These are phyloP conservation scores for Drosophila chauvacae DNA, from an alignment of 1,140 invertebrate species.

Conservation along the genomic window DNA sequence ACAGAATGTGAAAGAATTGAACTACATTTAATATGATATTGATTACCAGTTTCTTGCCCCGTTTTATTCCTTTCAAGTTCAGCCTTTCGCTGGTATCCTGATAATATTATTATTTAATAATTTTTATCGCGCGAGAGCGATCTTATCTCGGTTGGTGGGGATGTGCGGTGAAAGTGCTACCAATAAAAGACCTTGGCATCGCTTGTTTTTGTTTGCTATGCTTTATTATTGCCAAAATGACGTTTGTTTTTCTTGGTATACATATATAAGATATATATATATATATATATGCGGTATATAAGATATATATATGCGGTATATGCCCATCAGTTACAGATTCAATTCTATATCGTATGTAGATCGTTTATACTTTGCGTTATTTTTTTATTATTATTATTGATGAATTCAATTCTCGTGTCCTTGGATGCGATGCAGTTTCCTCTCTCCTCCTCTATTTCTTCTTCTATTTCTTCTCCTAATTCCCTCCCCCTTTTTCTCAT, in stretches of 20 bases:
- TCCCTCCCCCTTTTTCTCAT: constrained; percentile 16
- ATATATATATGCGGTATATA: constrained; percentile 38
- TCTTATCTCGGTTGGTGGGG: not conserved
- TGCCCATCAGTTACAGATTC: constrained; percentile 68
- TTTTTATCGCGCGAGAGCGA: not conserved
- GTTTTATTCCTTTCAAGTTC: no score
- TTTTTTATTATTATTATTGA: constrained; percentile 43
- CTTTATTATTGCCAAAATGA: constrained; percentile 81
- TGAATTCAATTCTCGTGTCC: constrained; percentile 57
- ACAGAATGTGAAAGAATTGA: not conserved
- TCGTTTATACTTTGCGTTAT: constrained; percentile 29
- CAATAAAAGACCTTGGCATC: constrained; percentile 6
- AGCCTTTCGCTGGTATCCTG: not conserved
- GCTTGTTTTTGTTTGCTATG: constrained; percentile 62
- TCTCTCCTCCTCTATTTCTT: not conserved
- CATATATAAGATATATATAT: constrained; percentile 47
- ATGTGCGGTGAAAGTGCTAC: constrained; percentile 9
- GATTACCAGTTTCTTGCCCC: not conserved
- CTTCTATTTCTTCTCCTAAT: not conserved
- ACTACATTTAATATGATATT: not conserved
- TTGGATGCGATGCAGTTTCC: constrained; percentile 61
- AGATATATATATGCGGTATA: constrained; percentile 54
- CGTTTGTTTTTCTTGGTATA: constrained; percentile 49
- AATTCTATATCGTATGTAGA: constrained; percentile 67
- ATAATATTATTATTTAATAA: constrained; percentile 4